These are phyloP conservation scores for Meteorus colon DNA, from an alignment of 2,888 invertebrate genomes.

Conservation along the genomic window DNA sequence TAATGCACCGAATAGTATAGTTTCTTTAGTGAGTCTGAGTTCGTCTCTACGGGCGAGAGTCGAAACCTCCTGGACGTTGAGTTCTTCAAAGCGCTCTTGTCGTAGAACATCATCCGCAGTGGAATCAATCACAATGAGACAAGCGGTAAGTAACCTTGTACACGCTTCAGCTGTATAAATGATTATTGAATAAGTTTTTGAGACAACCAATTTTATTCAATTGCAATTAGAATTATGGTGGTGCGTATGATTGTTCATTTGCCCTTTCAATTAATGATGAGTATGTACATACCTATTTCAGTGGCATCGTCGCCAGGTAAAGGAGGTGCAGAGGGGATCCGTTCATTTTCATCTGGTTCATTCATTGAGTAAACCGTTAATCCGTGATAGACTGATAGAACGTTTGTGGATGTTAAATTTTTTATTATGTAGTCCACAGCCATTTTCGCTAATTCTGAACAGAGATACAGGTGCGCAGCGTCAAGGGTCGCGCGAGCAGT, in stretches of 20 bases:
- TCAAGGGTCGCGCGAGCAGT: conserved; percentile 83
- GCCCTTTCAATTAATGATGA: background rate
- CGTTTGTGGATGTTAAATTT: conserved; percentile 79
- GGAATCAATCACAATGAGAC: conserved; percentile 79
- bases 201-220: background rate
- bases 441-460: conserved; percentile 80
- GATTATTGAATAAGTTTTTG: background rate
- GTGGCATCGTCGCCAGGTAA: conserved; percentile 63
- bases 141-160: conserved; percentile 80
- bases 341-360: conserved; percentile 68
- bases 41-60: conserved; percentile 81
- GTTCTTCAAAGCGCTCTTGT: conserved; percentile 77
- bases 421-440: conserved; percentile 81
- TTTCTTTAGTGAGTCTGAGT: conserved; percentile 79
- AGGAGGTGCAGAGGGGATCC: conserved; percentile 75
- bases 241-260: background rate
- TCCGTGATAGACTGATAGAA: conserved; percentile 79
- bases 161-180: conserved; percentile 70
- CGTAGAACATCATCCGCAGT: conserved; percentile 76
- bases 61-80: conserved; percentile 79
- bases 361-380: conserved; percentile 69
- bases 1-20: conserved; percentile 78
- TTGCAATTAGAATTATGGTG: background rate
- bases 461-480: conserved; percentile 84
- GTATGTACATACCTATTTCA: conserved; percentile 61